phyloP scores from a whole-genome alignment of 2,113 vertebrate species.

The Harpagus bidentatus region DNA sequence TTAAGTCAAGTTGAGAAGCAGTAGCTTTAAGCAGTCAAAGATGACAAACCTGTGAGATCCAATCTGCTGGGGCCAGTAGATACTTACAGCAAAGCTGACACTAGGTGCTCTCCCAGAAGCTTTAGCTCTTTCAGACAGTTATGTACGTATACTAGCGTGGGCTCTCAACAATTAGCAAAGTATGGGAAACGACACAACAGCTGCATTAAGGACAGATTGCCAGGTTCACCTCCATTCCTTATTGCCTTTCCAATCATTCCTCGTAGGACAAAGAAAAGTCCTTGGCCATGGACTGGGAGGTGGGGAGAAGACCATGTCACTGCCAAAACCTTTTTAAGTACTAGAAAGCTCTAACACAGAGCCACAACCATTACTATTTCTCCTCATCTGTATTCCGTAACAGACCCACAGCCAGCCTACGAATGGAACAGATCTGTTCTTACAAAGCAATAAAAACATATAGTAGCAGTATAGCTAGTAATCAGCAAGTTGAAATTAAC shows the following conservation, averaged over 20 bases:
- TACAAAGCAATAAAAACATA: neutral
- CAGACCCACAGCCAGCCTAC: neutral
- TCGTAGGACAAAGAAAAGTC: neutral
- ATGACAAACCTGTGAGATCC: neutral
- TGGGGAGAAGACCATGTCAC: neutral
- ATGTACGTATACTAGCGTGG: rapidly evolving
- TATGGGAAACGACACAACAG: neutral
- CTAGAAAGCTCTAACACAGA: neutral
- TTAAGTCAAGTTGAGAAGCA: neutral
- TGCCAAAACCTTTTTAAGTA: neutral
- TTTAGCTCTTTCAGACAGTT: neutral
- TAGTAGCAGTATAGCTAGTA: neutral
- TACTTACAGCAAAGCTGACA: neutral
- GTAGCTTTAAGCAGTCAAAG: neutral
- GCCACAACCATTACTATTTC: neutral
- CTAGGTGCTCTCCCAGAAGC: neutral
- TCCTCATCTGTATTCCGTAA: neutral
- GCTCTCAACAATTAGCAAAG: neutral
- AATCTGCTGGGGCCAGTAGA: neutral
- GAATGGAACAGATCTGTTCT: neutral
- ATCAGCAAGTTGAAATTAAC: neutral
- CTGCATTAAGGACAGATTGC: neutral
- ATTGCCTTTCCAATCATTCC: neutral
- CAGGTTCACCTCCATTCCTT: neutral
- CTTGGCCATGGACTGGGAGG: neutral